Base-by-base conservation (phyloP, 2,113 vertebrate genomes). In the Tauraco erythrolophus region DNA sequence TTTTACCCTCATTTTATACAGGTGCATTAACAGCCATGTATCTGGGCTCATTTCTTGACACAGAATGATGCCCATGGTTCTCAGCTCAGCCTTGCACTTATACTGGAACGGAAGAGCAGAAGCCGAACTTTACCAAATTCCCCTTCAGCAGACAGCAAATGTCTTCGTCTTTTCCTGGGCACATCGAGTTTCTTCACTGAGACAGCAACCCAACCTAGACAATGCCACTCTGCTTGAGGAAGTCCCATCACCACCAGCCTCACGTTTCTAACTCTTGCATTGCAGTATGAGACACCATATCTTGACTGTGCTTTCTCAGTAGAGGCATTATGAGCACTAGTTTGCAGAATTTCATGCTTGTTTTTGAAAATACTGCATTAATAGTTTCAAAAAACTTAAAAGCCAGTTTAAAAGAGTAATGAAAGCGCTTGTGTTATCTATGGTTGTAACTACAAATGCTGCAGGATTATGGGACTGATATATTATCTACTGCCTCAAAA, bases 211-310 rank as follows among this genome's bases (percentile, higher is more conserved):
- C 24, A n/a, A 66, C 18, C 43, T 22, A 27, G 77, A 51, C 53
- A 56, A 51, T 5, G 14, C 15, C 0, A 2, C 25, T 89, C 74
- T 60, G 53, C 39, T 66, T 54, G 6, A 84, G 37, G 21, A 76
- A 56, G 27, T 58, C 53, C n/a, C 10, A 45, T 19, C 27, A 83
- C 24, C 37, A n/a, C 35, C 66, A 62, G 11, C 17, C 5, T 19
- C 35, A 37, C n/a, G 11, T 74, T 82, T 84, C 51, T 18, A 62
- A 54, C 24, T 77, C 23, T 25, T 53, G 14, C 64, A 15, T 43
- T 19, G 39, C 5, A 6, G 19, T 25, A 54, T 3, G 19, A 69
- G 14, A 71, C 7, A 56, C 14, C 1, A 0, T 30, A 24, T 25
- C 45, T 62, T 33, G 28, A 35, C 17, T 28, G 23, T 46, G 31